phyloP scores from a whole-genome alignment of 2,797 vertebrate genomes.

The Channa striata region DNA sequence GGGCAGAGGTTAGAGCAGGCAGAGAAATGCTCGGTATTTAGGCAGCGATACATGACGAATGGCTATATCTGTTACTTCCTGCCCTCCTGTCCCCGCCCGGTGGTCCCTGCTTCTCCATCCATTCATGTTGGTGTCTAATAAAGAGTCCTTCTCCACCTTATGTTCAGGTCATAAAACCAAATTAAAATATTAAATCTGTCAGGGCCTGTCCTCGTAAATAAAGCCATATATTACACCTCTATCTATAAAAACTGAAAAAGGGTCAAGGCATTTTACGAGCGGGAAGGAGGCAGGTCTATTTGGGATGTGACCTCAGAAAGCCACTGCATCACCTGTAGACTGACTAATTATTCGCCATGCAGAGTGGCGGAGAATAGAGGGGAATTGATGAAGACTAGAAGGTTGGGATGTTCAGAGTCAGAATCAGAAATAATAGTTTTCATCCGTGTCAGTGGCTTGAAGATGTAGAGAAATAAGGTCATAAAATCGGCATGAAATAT shows the following conservation, averaged over 20 bases:
- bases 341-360: conserved; percentile 72
- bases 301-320: conserved; percentile 52
- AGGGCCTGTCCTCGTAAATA: conserved; percentile 85
- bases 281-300: conserved; percentile 65
- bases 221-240: conserved; percentile 81
- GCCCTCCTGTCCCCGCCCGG: conserved; percentile 44
- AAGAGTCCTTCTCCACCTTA: conserved; percentile 74
- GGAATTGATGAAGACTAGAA: conserved; percentile 40
- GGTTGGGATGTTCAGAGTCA: conserved; percentile 29
- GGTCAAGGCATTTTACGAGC: conserved; percentile 78
- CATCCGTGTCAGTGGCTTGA: conserved; percentile 2
- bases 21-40: conserved; percentile 72
- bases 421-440: conserved; percentile 26
- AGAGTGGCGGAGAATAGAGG: conserved; percentile 47
- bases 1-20: conserved; percentile 56
- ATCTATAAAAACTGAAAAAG: conserved; percentile 84
- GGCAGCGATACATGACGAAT: conserved; percentile 64
- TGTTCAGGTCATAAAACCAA: conserved; percentile 84
- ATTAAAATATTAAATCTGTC: conserved; percentile 92
- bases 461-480: background rate
- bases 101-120: conserved; percentile 60
- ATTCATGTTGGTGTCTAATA: conserved; percentile 72
- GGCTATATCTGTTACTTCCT: conserved; percentile 58
- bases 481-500: conserved; percentile 19
- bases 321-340: conserved; percentile 68